Conservation (phyloP, 2,797 vertebrate genomes). For the Merluccius polli region DNA sequence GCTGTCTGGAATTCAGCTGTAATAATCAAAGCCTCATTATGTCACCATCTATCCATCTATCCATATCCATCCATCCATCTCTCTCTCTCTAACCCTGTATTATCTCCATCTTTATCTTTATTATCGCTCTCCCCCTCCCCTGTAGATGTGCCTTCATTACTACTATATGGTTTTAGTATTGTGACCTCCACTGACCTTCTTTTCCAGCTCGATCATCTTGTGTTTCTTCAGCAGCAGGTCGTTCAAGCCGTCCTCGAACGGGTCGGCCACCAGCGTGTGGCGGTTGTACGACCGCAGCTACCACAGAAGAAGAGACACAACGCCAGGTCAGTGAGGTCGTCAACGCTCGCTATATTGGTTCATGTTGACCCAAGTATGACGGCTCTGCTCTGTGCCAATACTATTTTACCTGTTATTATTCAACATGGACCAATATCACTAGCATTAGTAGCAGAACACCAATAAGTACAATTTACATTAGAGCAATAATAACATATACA, state of each 20-base stretch:
- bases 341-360: not conserved
- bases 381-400: not conserved
- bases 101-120: not conserved
- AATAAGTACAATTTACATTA: too few species aligned
- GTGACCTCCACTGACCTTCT: conserved; percentile 72
- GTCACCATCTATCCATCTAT: too few species aligned
- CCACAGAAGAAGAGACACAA: not conserved
- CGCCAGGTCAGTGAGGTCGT: not conserved
- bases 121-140: too few species aligned
- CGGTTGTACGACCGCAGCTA: conserved; percentile 96
- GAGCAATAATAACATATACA: too few species aligned
- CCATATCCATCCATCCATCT: too few species aligned
- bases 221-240: conserved; percentile 86
- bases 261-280: conserved; percentile 89
- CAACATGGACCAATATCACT: not conserved
- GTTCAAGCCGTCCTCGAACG: conserved; percentile 86
- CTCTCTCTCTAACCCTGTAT: not conserved
- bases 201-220: conserved; percentile 82
- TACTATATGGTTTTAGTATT: not conserved
- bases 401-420: not conserved
- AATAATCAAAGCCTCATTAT: conserved; percentile 7
- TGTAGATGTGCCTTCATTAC: too few species aligned
- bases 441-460: not conserved
- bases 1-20: too few species aligned
- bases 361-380: not conserved